Evolutionary conservation across 2,888 invertebrate genomes (phyloP), one percentile per base, ranked within the genome.

Genomic region (Drosophila crucigera): DNA sequence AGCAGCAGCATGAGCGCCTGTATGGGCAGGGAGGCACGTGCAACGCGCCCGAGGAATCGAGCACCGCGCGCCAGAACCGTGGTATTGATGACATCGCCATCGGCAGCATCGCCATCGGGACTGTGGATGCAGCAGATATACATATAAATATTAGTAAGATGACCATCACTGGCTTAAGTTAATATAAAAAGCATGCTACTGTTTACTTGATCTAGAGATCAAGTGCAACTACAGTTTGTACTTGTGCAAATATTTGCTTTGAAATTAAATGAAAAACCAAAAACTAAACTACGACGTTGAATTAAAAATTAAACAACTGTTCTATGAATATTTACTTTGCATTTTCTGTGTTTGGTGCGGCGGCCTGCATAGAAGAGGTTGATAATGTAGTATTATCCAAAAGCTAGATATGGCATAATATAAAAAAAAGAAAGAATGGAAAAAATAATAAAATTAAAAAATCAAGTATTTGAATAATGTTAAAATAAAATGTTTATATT

Each of bases 1-100:
- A 99, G 95, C 74, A 99, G 95, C 88, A 99, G 95, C 94, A 99
- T 97, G 90, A 99, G 94, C 75, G 98, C 98, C 94, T 99, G 98
- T 78, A 99, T 97, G 62, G 99, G 99, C 82, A 99, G 95, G 30
- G 98, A 98, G 64, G 98, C 97, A 92, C 98, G 95, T 80, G 98
- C 95, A 84, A 98, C 98, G 91, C 99, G 96, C 85, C 97, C 96
- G 93, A 98, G 95, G 95, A 98, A 97, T 79, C 97, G 95, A 89
- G 96, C 96, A 68, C 97, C 96, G 89, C 97, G 95, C 73, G 95
- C 94, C 91, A 97, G 94, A 65, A 95, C 95, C 84, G 95, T 95
- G 79, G 95, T 95, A 91, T 95, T 95, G 92, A 95, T 94, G 86
- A 94, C 94, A 92, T 94, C 94, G 87, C 94, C 94, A 90, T 90